phyloP scores from a whole-genome alignment of 2,797 vertebrate species.

The Onychomys leucogaster region DNA sequence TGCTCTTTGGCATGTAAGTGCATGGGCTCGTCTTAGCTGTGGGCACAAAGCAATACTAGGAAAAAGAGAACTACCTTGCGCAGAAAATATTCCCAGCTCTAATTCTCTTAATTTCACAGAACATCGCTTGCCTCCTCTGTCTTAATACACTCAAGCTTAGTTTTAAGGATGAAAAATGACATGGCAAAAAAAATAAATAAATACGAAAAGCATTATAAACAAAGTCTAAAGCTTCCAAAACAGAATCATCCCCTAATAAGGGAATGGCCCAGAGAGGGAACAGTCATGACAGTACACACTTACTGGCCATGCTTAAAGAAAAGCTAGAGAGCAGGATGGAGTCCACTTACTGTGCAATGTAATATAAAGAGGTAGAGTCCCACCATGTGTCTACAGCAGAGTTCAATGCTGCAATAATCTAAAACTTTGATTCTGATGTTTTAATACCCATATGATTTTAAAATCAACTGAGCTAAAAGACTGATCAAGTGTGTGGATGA shows the following conservation, averaged over 20 bases:
- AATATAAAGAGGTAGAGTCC: background rate
- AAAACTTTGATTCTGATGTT: conserved; percentile 51
- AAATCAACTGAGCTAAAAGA: conserved; percentile 61
- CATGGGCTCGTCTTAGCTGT: background rate
- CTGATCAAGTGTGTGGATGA: background rate
- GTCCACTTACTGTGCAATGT: background rate
- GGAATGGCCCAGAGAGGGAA: background rate
- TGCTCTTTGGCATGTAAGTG: background rate
- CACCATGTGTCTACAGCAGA: background rate
- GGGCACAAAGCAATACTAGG: background rate
- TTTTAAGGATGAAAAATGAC: conserved; percentile 34
- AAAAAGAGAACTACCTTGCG: background rate
- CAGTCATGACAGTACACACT: conserved; percentile 11
- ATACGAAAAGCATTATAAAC: background rate
- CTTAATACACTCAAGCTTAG: background rate
- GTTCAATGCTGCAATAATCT: background rate
- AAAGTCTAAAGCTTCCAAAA: conserved; percentile 25
- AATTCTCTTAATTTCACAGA: conserved; percentile 46
- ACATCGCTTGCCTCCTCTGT: background rate
- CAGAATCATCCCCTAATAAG: conserved; percentile 9
- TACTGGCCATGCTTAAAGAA: background rate
- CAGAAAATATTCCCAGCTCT: background rate
- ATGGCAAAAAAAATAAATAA: background rate
- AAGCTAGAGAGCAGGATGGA: background rate
- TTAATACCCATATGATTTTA: conserved; percentile 16